A percentile compares a stretch with the other conserved stretches of the same genome.
These are phyloP conservation scores for Acleris emargana DNA, from an alignment of 2,888 invertebrate species.

Conservation along the genomic window DNA sequence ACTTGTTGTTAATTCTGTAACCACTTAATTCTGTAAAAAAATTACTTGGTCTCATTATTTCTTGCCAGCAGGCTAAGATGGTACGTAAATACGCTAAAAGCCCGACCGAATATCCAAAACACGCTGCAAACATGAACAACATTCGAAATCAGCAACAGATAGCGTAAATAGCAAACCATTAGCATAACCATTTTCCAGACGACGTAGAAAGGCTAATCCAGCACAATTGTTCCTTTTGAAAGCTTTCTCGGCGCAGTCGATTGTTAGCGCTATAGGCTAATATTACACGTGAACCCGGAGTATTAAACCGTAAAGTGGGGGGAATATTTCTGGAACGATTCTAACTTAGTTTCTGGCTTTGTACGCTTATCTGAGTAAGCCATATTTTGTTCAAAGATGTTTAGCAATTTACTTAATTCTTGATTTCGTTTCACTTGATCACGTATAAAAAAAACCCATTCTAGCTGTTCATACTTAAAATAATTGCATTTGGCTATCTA, in stretches of 20 bases:
- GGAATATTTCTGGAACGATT: conserved; percentile 6
- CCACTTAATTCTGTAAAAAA: too few species aligned
- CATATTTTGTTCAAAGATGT: too few species aligned
- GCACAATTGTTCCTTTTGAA: conserved; percentile 57
- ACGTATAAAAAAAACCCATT: too few species aligned
- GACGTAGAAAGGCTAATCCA: conserved; percentile 53
- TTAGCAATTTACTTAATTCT: too few species aligned
- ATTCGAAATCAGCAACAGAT: conserved; percentile 32
- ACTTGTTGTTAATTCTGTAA: too few species aligned
- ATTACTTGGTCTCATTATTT: background rate
- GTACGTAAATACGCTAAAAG: background rate
- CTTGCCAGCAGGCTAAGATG: background rate
- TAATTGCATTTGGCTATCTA: too few species aligned
- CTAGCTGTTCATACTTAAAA: too few species aligned
- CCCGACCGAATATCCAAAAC: background rate
- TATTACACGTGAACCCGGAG: conserved; percentile 16
- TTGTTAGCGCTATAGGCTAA: conserved; percentile 45
- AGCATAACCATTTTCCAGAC: conserved; percentile 45
- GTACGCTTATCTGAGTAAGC: background rate
- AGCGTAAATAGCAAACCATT: conserved; percentile 54
- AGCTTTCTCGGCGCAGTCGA: conserved; percentile 55
- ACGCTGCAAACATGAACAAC: conserved; percentile 2
- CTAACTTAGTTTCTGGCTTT: background rate
- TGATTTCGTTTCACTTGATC: too few species aligned
- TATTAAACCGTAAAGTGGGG: conserved; percentile 17